Conservation (phyloP, 2,113 vertebrate genomes). For the Pomatorhinus ruficollis region DNA sequence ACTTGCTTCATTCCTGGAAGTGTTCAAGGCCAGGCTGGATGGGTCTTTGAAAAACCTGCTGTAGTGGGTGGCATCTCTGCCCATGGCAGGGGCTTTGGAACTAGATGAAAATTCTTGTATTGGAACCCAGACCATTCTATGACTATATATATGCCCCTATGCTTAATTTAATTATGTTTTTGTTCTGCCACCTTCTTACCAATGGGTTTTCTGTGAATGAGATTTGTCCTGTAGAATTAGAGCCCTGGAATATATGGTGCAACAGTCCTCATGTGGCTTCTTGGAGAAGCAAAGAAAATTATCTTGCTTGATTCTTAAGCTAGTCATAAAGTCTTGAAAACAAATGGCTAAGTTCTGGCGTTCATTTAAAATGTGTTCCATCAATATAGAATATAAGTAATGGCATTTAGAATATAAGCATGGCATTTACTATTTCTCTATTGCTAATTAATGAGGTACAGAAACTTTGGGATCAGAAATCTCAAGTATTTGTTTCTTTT, state of each 20-base stretch:
- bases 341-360: not conserved
- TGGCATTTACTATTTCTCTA: not conserved
- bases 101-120: not conserved
- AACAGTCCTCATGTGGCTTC: not conserved
- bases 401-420: not conserved
- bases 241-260: not conserved
- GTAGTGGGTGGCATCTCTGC: not conserved
- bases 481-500: not conserved
- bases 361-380: not conserved
- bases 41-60: not conserved
- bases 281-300: rapidly evolving
- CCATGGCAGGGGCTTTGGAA: too few species aligned
- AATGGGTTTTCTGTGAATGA: not conserved
- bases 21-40: not conserved
- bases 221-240: not conserved
- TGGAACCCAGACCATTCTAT: not conserved
- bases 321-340: not conserved
- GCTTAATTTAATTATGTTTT: not conserved
- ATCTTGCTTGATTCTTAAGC: not conserved
- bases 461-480: not conserved
- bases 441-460: not conserved
- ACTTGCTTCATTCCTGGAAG: not conserved
- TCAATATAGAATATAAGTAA: not conserved
- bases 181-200: not conserved
- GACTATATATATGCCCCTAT: rapidly evolving